Conservation (phyloP, 2,888 invertebrate species). For the Drosophila imparisetae region DNA sequence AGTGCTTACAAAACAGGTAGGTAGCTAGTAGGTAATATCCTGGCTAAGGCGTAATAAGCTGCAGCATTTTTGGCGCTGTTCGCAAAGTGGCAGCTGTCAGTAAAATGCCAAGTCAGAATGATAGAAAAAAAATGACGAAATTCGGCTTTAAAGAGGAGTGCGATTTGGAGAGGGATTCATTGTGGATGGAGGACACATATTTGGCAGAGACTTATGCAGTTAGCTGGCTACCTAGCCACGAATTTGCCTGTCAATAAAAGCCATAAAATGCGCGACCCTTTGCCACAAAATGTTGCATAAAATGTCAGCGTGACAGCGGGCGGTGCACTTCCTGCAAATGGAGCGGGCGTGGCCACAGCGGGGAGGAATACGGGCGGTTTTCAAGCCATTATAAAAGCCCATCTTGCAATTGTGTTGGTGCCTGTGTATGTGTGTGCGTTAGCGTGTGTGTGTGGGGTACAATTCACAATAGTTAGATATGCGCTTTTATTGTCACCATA, state of each 20-base stretch:
- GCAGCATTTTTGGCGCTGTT: constrained; percentile 11
- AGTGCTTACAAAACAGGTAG: constrained; percentile 1
- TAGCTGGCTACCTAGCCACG: constrained; percentile 16
- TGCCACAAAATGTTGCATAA: constrained; percentile 64
- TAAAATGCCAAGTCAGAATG: constrained; percentile 19
- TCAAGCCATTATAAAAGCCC: constrained; percentile 46
- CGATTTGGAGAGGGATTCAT: not conserved
- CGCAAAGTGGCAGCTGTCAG: constrained; percentile 34
- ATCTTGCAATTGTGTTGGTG: constrained; percentile 34
- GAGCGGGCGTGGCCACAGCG: constrained; percentile 49
- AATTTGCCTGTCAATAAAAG: constrained; percentile 51
- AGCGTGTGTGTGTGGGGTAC: constrained; percentile 16
- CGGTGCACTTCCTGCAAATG: constrained; percentile 36
- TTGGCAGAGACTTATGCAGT: not conserved
- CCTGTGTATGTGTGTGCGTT: constrained; percentile 7
- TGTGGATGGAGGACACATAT: not conserved
- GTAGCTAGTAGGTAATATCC: not conserved
- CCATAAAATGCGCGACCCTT: constrained; percentile 46
- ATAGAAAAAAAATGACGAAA: not conserved
- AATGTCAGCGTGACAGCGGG: constrained; percentile 49
- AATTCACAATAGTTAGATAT: constrained; percentile 65
- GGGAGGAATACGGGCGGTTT: not conserved
- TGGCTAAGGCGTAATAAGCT: constrained; percentile 11
- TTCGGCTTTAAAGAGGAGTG: not conserved
- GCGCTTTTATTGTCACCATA: constrained; percentile 68